These are phyloP conservation scores for Aramus guarauna DNA, from an alignment of 2,113 vertebrate genomes.

Conservation along the genomic window DNA sequence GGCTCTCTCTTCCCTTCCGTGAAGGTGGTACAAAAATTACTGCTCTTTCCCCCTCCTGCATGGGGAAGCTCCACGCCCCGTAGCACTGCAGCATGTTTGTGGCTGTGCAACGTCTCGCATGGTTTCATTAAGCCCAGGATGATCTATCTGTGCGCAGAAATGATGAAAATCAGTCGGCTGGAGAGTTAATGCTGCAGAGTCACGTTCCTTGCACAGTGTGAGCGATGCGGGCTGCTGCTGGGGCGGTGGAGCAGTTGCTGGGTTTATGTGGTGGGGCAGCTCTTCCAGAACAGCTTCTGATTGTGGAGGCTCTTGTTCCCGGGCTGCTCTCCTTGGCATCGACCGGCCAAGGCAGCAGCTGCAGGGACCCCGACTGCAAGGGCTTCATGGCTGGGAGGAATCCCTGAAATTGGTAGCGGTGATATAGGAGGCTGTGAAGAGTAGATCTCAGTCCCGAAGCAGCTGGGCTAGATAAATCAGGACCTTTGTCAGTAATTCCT, in stretches of 20 bases:
- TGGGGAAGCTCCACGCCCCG: fast-evolving
- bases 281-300: background rate
- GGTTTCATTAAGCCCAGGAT: background rate
- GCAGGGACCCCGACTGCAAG: background rate
- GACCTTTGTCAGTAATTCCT: slow-evolving; percentile 2
- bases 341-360: background rate
- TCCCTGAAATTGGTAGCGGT: fast-evolving
- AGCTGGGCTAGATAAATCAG: background rate
- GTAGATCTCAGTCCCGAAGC: background rate
- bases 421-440: background rate
- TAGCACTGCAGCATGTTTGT: background rate
- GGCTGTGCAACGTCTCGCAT: fast-evolving
- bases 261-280: background rate
- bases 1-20: background rate
- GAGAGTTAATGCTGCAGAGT: background rate
- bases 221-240: background rate
- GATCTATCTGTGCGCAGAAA: background rate
- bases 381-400: background rate
- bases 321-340: background rate
- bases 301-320: background rate
- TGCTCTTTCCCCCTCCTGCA: background rate
- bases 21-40: background rate
- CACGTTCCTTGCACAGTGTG: fast-evolving
- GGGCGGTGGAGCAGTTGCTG: background rate
- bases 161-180: background rate